Conservation (phyloP, 2,888 invertebrate species). For the Deilephila porcellus region DNA sequence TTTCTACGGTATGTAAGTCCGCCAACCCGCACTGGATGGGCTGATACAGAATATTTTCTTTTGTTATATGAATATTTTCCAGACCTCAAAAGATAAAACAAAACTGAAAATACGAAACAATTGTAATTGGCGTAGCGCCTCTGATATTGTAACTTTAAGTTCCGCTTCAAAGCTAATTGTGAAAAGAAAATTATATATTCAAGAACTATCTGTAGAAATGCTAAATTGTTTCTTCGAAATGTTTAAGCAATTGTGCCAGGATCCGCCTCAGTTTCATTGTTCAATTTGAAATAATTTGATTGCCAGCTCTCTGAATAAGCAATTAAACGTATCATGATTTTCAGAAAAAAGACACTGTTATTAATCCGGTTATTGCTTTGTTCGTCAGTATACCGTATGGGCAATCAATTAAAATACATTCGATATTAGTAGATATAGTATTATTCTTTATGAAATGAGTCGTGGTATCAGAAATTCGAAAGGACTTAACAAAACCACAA, state of each 20-base stretch:
- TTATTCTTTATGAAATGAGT: too few species aligned
- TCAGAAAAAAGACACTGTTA: neutral
- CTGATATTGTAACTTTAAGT: neutral
- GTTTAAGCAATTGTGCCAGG: neutral
- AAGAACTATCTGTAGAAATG: neutral
- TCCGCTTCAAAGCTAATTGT: neutral
- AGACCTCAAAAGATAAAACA: neutral
- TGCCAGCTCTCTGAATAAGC: constrained; percentile 2
- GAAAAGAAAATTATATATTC: neutral
- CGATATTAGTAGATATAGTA: too few species aligned
- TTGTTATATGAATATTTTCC: neutral
- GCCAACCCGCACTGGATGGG: too few species aligned
- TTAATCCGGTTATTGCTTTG: neutral
- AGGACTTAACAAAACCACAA: too few species aligned
- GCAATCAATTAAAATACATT: too few species aligned
- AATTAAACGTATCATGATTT: neutral
- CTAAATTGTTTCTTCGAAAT: neutral
- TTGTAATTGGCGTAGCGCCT: neutral
- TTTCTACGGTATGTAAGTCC: too few species aligned
- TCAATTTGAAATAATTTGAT: neutral
- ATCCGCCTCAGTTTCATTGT: neutral
- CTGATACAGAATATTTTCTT: too few species aligned
- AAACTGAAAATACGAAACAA: neutral
- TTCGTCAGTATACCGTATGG: neutral
- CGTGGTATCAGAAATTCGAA: too few species aligned